Evolutionary conservation across 2,797 vertebrate species (phyloP).

Genomic region (Rhynchonycteris naso): DNA sequence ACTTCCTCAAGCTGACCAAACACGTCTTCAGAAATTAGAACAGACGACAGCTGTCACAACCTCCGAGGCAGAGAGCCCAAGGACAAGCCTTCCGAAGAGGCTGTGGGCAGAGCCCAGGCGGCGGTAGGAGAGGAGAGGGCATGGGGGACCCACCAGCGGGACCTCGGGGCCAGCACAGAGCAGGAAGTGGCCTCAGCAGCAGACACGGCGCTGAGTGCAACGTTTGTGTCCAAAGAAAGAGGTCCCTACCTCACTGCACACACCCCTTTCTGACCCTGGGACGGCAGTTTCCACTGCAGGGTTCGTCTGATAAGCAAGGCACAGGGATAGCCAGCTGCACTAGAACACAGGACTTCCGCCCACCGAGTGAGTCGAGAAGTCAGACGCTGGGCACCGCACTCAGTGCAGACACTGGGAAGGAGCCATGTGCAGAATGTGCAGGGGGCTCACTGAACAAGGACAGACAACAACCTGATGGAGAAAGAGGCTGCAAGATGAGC

Average conservation of each 20-base stretch:
- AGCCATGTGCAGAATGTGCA: rapidly evolving
- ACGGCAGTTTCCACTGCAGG: background rate
- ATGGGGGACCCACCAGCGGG: too few relatives aligned
- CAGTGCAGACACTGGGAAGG: background rate
- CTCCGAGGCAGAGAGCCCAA: rapidly evolving
- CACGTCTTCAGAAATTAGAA: background rate
- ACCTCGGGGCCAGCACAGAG: too few relatives aligned
- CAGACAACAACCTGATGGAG: rapidly evolving
- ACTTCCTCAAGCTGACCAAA: background rate
- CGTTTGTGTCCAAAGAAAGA: too few relatives aligned
- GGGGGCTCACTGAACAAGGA: background rate
- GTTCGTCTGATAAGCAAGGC: background rate
- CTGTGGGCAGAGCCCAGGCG: background rate
- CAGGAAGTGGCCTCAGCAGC: background rate
- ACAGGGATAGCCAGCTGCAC: background rate
- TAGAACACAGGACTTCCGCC: background rate
- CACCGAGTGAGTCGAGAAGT: too few relatives aligned
- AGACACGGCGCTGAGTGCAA: too few relatives aligned
- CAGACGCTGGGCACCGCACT: rapidly evolving
- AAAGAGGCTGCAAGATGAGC: too few relatives aligned
- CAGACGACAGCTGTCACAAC: too few relatives aligned
- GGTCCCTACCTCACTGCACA: too few relatives aligned
- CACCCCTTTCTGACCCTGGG: too few relatives aligned
- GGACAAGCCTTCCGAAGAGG: background rate
- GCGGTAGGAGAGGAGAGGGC: too few relatives aligned